Evolutionary conservation across 2,888 invertebrate species (phyloP).

Genomic region (Apodemia duryi): DNA sequence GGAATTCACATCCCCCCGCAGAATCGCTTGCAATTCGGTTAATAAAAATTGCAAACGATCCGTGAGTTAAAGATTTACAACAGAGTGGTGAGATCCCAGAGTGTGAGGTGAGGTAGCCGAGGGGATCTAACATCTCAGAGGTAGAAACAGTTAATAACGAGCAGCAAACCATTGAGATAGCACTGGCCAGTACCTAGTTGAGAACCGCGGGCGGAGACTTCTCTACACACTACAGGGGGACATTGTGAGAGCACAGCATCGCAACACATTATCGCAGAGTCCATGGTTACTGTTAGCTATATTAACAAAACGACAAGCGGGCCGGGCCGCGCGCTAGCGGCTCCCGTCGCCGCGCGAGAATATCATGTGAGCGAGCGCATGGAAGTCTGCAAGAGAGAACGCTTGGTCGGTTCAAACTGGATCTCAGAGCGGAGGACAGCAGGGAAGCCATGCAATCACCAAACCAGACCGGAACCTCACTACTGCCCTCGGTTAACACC

Average conservation of each 20-base stretch:
- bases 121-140: slow-evolving; percentile 54
- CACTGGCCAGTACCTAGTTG: slow-evolving; percentile 66
- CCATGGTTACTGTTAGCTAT: slow-evolving; percentile 63
- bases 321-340: slow-evolving; percentile 71
- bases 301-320: slow-evolving; percentile 43
- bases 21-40: slow-evolving; percentile 33
- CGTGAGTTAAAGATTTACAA: slow-evolving; percentile 42
- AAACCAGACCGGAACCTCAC: slow-evolving; percentile 17
- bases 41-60: slow-evolving; percentile 37
- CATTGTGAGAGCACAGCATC: slow-evolving; percentile 65
- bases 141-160: slow-evolving; percentile 68
- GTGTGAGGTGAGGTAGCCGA: slow-evolving; percentile 38
- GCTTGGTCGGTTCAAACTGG: slow-evolving; percentile 48
- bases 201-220: slow-evolving; percentile 39
- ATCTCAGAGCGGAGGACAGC: slow-evolving; percentile 13
- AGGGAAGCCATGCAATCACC: slow-evolving; percentile 42
- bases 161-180: slow-evolving; percentile 76
- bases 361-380: slow-evolving; percentile 86
- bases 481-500: slow-evolving; percentile 14
- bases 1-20: slow-evolving; percentile 30
- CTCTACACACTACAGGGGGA: slow-evolving; percentile 61
- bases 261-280: slow-evolving; percentile 50
- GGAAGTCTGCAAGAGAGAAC: slow-evolving; percentile 86
- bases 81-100: slow-evolving; percentile 50
- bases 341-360: slow-evolving; percentile 81